Base-by-base conservation (phyloP, 2,888 invertebrate species). In the Acronicta alni region DNA sequence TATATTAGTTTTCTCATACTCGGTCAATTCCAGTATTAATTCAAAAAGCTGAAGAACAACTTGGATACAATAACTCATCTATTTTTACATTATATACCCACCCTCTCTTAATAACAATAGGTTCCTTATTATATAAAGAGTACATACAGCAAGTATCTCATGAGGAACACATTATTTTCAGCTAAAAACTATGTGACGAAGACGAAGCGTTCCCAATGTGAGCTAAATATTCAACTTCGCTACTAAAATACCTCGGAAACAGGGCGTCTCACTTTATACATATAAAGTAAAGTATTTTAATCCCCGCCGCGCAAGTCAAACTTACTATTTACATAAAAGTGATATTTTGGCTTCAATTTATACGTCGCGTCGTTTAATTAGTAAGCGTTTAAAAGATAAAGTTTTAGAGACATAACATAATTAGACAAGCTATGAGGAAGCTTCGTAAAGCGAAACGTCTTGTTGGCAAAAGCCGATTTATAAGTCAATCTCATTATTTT, bases 261-360 rank as follows among this genome's bases (percentile, higher is more conserved):
- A 53, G 14, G 44, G 67, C 51, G 68, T 47, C 52, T 61, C 59
- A 67, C 53, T 71, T 67, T 71, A 44, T 46, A n/a, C n/a, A n/a
- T n/a, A 43, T 47, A 43, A 35, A 43, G 65, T 57, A 39, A 67
- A 70, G 63, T 62, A 62, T 73, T 73, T 67, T 71, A 64, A 67
- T 73, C 52, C 68, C 58, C 38, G 58, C 45, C 52, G 52, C 41
- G 49, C 51, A 48, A 49, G 62, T 39, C 47, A 53, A 69, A 69
- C 43, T 57, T 46, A 62, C 67, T 54, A 59, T 72, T 58, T 56
- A 66, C 65, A 59, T 53, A 63, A 67, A 57, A 70, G 49, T 69
- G 48, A 64, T 67, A 55, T 64, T 67, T 55, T 42, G 57, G 38
- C 58, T 54, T 48, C 41, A 60, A 42, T 58, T 66, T 55, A 68